Evolutionary conservation across 2,888 invertebrate species (phyloP).

Genomic region (Papilio protenor): DNA sequence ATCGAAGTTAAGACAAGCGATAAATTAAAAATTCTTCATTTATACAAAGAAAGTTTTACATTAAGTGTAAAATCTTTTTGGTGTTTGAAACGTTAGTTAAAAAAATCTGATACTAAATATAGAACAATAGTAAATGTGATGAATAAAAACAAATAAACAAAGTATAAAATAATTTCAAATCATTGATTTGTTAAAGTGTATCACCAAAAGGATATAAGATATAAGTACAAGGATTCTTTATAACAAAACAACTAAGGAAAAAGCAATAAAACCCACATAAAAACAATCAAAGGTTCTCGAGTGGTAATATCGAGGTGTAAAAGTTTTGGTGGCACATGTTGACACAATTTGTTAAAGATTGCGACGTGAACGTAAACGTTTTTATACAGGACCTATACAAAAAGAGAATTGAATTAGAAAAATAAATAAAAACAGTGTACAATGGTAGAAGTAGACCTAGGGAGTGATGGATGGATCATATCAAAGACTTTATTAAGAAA

Average conservation of each 20-base stretch:
- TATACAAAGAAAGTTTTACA: not conserved
- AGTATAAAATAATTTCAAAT: not conserved
- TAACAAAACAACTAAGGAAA: not conserved
- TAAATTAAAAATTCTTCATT: conserved; percentile 36
- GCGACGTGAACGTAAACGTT: not conserved
- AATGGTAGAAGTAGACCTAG: no score
- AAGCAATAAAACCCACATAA: conserved; percentile 9
- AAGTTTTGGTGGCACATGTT: conserved; percentile 4
- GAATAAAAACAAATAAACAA: not conserved
- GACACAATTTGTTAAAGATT: conserved; percentile 15
- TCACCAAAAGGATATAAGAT: not conserved
- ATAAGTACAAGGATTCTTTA: not conserved
- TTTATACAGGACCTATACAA: not conserved
- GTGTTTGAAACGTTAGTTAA: no score
- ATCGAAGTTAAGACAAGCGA: conserved; percentile 30
- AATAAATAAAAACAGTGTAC: no score
- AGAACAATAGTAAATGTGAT: not conserved
- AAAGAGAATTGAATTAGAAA: no score
- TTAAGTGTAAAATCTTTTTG: not conserved
- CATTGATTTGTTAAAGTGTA: not conserved
- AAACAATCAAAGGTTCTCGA: not conserved
- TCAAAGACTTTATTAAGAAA: no score
- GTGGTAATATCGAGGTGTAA: conserved; percentile 15
- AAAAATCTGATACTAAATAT: no score
- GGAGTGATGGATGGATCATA: no score